Base-by-base conservation (phyloP, 37 sponge, comb jelly and placozoan species). In the Petrosia ficiformis region DNA sequence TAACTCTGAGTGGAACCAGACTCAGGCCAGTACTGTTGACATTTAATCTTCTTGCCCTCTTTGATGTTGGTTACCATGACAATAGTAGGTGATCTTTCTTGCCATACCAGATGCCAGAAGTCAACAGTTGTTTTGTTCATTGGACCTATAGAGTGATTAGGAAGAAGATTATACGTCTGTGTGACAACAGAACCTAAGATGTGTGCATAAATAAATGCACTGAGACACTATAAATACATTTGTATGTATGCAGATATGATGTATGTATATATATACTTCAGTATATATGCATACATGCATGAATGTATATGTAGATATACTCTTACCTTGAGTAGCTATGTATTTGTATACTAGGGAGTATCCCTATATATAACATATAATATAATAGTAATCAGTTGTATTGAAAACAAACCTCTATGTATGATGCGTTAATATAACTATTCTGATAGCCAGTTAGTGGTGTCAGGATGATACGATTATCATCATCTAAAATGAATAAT, bases 261-360 rank as follows among this genome's bases (percentile, higher is more conserved):
- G n/a, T n/a, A n/a, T n/a, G n/a, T n/a, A n/a, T n/a, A n/a, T n/a
- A 19, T 48, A 48, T 14, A 48, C 14, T 8, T 48, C 8, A 8
- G 14, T 14, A 19, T 19, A 8, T 48, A 48, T n/a, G 54, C 14
- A 8, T 48, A 48, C 8, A 19, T 48, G 14, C 54, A 48, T 48
- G 54, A 19, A 48, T 19, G 8, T 14, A 48, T 48, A 39, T 30
- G 31, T n/a, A n/a, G n/a, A n/a, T n/a, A 48, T 31, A n/a, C n/a
- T n/a, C n/a, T 43, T 74, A 91, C 92, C 93, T 92, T 92, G 93
- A 44, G 85, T 60, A 35, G 93, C 93, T 61, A 92, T 92, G 78
- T 78, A 92, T 28, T 79, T 71, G 21, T 84, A 79, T 1, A 63
- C 44, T 14, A 31, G 42, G 1, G 52, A 33, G 67, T 84, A 87